phyloP scores from a whole-genome alignment of 1,140 invertebrate species.

The Brachionus asplanchnoidis region DNA sequence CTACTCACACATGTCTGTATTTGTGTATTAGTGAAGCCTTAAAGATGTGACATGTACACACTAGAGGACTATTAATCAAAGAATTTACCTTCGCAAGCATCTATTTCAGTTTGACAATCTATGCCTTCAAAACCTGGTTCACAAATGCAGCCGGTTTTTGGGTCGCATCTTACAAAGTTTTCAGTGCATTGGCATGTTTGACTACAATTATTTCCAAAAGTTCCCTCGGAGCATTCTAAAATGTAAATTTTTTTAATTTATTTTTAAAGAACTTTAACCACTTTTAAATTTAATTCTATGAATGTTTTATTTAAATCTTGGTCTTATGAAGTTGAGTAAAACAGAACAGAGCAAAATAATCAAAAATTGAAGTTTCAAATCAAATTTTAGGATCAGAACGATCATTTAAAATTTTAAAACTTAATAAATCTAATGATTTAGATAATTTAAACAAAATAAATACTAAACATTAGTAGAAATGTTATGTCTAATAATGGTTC shows the following conservation, averaged over 20 bases:
- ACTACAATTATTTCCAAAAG: background rate
- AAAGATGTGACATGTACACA: background rate
- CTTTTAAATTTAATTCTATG: background rate
- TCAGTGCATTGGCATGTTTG: background rate
- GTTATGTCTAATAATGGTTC: no score
- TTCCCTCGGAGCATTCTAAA: background rate
- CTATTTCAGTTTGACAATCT: background rate
- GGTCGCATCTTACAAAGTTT: background rate
- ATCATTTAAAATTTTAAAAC: no score
- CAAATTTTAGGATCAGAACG: no score
- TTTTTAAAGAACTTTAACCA: no score
- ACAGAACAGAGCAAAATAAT: no score
- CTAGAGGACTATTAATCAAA: background rate
- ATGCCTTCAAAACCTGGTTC: background rate
- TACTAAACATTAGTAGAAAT: no score
- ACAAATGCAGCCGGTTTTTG: background rate
- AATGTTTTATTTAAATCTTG: no score
- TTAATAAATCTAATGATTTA: no score
- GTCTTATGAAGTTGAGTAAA: no score
- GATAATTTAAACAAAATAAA: no score
- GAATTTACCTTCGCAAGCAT: conserved; percentile 10
- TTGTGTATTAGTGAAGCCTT: background rate
- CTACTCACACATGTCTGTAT: background rate
- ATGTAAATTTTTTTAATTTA: background rate
- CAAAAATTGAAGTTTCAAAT: no score